phyloP scores from a whole-genome alignment of 2,888 invertebrate species.

The Sinhomidia bicolor region DNA sequence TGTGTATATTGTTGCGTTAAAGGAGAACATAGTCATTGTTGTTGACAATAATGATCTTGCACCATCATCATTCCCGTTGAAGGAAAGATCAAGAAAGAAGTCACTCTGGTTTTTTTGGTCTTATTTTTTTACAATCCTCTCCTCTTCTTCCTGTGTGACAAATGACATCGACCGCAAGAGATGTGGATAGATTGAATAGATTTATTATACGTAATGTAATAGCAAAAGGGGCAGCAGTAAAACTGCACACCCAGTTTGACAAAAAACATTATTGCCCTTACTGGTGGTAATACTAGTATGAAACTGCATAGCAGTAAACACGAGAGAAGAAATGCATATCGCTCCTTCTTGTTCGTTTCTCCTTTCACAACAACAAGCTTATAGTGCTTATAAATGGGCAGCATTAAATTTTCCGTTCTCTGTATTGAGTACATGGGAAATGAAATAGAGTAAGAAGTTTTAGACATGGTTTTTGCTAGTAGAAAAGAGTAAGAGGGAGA shows the following conservation, averaged over 20 bases:
- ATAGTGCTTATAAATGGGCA: constrained; percentile 12
- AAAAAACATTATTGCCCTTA: neutral
- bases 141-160: constrained; percentile 46
- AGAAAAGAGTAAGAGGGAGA: constrained; percentile 3
- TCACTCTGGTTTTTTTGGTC: constrained; percentile 38
- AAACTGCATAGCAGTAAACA: too few species aligned
- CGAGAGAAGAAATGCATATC: too few species aligned
- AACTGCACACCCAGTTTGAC: neutral
- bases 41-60: constrained; percentile 32
- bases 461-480: constrained; percentile 36
- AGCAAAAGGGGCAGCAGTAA: too few species aligned
- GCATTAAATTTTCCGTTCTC: neutral
- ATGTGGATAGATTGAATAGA: constrained; percentile 26
- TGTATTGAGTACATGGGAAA: neutral
- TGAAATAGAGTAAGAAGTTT: constrained; percentile 7
- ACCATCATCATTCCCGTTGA: constrained; percentile 1
- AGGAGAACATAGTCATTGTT: constrained; percentile 38
- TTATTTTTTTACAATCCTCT: constrained; percentile 7
- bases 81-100: constrained; percentile 41
- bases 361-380: neutral
- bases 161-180: constrained; percentile 60
- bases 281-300: too few species aligned
- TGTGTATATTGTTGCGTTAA: too few species aligned
- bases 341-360: too few species aligned
- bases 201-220: too few species aligned